Percentiles rank a stretch among this genome's conserved stretches.
Evolutionary conservation across 2,888 invertebrate genomes (phyloP).

Genomic region (Lamellibrachia columna): DNA sequence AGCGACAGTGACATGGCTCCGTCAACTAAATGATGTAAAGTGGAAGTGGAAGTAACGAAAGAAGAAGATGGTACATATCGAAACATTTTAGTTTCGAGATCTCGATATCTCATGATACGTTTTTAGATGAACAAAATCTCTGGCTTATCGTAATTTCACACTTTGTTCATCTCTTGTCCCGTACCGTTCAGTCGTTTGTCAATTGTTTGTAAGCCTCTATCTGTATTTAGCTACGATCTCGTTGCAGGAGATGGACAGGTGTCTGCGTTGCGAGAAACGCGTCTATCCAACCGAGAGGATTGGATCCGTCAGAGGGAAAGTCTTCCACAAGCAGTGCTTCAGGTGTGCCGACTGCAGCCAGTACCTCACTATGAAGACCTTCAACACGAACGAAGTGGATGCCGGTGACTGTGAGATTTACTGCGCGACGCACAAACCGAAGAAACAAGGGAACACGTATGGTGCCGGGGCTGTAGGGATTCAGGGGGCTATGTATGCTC

Average conservation of each 20-base stretch:
- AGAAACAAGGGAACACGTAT: constrained; percentile 55
- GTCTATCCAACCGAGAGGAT: constrained; percentile 93
- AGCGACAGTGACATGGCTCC: too few species aligned
- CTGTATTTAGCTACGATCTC: not conserved
- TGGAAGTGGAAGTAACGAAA: too few species aligned
- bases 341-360: constrained; percentile 90
- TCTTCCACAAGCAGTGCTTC: constrained; percentile 96
- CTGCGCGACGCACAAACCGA: constrained; percentile 58
- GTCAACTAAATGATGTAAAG: too few species aligned
- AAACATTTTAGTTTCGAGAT: too few species aligned
- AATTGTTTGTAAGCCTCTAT: too few species aligned
- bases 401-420: constrained; percentile 60
- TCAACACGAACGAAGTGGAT: constrained; percentile 59
- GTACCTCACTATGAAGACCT: constrained; percentile 62
- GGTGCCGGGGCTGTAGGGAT: constrained; percentile 72
- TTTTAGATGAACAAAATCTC: too few species aligned
- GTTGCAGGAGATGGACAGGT: constrained; percentile 30
- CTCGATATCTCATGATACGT: too few species aligned
- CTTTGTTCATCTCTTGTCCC: too few species aligned
- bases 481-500: constrained; percentile 53
- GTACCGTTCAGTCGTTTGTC: too few species aligned
- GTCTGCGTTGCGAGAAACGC: constrained; percentile 89
- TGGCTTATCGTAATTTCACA: too few species aligned
- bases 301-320: constrained; percentile 87
- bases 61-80: too few species aligned